A percentile compares a stretch with the other conserved stretches of the same genome.
Evolutionary conservation across 1,140 invertebrate species (phyloP).

Genomic region (Ips nitidus): DNA sequence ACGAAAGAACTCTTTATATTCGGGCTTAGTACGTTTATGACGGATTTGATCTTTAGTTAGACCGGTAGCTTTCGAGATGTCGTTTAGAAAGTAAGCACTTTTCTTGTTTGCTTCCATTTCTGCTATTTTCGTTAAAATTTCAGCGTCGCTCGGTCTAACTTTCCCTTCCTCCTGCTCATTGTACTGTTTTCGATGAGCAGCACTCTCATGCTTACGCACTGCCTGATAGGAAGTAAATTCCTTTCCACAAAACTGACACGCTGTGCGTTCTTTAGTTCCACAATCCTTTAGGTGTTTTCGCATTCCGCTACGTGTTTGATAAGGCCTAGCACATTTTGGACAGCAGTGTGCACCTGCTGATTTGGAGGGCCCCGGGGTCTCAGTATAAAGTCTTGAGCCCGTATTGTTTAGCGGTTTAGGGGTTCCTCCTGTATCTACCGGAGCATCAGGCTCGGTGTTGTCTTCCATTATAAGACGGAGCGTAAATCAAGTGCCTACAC

Average conservation of each 20-base stretch:
- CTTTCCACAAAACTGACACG: background rate
- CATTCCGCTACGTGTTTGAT: background rate
- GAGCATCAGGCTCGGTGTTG: too few relatives aligned
- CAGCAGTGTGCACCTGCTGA: background rate
- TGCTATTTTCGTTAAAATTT: too few relatives aligned
- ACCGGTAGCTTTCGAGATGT: background rate
- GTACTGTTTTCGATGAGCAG: background rate
- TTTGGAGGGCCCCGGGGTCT: background rate
- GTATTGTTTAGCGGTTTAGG: too few relatives aligned
- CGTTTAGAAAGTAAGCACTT: background rate
- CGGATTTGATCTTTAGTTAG: background rate
- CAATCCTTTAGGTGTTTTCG: background rate
- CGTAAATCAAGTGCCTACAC: too few relatives aligned
- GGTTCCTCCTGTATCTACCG: too few relatives aligned
- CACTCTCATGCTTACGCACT: too few relatives aligned
- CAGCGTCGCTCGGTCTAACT: too few relatives aligned
- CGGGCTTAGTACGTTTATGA: background rate
- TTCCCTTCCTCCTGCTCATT: background rate
- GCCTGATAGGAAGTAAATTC: too few relatives aligned
- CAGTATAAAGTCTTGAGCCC: too few relatives aligned
- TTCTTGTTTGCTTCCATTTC: too few relatives aligned
- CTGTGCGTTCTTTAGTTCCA: background rate
- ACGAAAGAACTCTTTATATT: background rate
- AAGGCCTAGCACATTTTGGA: background rate
- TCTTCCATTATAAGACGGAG: too few relatives aligned